Evolutionary conservation across 2,888 invertebrate species (phyloP).

Genomic region (Zonitis immaculata): DNA sequence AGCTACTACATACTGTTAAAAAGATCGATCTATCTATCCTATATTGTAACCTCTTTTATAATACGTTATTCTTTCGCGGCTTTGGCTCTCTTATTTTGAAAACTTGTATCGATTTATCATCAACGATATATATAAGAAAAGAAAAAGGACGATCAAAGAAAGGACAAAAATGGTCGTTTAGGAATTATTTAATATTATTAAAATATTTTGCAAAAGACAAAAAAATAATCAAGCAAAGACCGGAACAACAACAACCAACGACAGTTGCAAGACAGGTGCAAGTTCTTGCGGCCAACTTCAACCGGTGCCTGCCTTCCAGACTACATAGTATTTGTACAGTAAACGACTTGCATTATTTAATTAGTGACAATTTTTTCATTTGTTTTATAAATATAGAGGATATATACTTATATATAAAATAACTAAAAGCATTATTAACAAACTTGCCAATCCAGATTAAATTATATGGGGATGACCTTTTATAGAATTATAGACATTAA

Average conservation of each 20-base stretch:
- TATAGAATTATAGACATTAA: conserved; percentile 37
- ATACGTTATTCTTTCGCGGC: conserved; percentile 31
- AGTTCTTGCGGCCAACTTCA: conserved; percentile 36
- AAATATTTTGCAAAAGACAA: conserved; percentile 38
- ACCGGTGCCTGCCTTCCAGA: conserved; percentile 43
- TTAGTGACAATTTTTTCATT: conserved; percentile 44
- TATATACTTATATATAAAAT: no score
- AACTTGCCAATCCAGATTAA: conserved; percentile 44
- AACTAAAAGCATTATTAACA: conserved; percentile 41
- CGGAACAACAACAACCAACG: no score
- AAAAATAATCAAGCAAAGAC: conserved; percentile 32
- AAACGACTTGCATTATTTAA: conserved; percentile 45
- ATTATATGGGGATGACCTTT: conserved; percentile 38
- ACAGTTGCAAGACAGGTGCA: conserved; percentile 42
- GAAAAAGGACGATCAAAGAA: no score
- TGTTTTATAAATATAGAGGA: no score
- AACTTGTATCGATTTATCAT: conserved; percentile 41
- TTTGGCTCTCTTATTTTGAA: conserved; percentile 33
- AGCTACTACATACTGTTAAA: background rate
- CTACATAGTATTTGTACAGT: conserved; percentile 41
- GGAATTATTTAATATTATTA: conserved; percentile 49
- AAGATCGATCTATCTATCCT: background rate
- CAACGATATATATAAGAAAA: no score
- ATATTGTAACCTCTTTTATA: background rate
- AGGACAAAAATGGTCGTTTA: conserved; percentile 36